phyloP scores from a whole-genome alignment of 2,113 vertebrate species.

The Oxyura jamaicensis region DNA sequence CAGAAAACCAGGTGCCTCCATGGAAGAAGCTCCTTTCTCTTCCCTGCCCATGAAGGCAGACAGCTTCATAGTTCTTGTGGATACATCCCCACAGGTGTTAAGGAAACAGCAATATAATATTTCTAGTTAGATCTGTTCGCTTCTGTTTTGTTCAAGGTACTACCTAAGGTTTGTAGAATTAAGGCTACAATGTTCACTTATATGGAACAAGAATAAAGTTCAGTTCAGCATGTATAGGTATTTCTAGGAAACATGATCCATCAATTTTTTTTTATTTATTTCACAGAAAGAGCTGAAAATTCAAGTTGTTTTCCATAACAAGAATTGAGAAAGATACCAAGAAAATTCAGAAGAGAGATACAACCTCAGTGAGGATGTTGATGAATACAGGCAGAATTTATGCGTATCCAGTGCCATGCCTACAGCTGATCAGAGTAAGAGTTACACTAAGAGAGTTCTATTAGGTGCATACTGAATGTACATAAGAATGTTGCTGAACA shows the following conservation, averaged over 20 bases:
- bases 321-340: background rate
- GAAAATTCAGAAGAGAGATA: background rate
- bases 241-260: background rate
- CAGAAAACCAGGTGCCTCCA: background rate
- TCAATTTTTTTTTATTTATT: background rate
- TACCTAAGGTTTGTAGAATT: background rate
- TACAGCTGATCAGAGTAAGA: background rate
- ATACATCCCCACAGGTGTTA: fast-evolving
- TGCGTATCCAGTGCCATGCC: background rate
- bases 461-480: background rate
- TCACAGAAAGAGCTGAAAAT: background rate
- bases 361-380: background rate
- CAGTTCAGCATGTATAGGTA: background rate
- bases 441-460: background rate
- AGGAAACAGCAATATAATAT: background rate
- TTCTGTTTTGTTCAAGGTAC: background rate
- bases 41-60: background rate
- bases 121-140: background rate
- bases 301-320: background rate
- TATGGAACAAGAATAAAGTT: background rate
- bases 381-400: background rate
- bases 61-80: background rate
- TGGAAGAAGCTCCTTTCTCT: background rate
- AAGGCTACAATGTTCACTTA: background rate
- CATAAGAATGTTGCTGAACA: background rate